Evolutionary conservation across 35 echinoderm and acorn worm species (phyloP).

Genomic region (Nesometra sesokonis): DNA sequence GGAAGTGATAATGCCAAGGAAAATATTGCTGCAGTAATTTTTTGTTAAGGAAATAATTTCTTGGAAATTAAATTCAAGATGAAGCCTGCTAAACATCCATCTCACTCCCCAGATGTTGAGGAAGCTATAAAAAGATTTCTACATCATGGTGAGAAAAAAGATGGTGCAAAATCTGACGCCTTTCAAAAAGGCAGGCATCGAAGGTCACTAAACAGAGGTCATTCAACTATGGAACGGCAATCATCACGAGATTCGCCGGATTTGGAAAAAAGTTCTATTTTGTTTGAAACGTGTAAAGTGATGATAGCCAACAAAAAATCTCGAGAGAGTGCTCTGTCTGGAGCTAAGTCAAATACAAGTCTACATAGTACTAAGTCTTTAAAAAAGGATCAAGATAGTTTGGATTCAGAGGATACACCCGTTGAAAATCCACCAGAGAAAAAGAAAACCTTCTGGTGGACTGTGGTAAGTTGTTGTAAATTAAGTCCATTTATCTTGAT

Average conservation of each 20-base stretch:
- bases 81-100: not conserved
- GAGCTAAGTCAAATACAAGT: not conserved
- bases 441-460: not conserved
- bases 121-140: not conserved
- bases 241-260: not conserved
- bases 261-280: not conserved
- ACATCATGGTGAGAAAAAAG: not conserved
- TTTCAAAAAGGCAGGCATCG: not conserved
- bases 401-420: not conserved
- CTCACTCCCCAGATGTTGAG: not conserved
- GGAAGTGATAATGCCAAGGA: not conserved
- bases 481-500: too few relatives aligned
- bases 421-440: not conserved
- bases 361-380: not conserved
- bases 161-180: not conserved
- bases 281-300: not conserved
- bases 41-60: not conserved
- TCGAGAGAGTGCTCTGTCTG: not conserved
- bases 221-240: not conserved
- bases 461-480: not conserved
- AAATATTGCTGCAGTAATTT: not conserved
- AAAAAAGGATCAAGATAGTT: not conserved
- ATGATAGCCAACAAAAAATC: not conserved
- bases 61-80: not conserved
- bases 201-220: not conserved